Conservation (phyloP, 2,888 invertebrate genomes). For the Augiades crinisus region DNA sequence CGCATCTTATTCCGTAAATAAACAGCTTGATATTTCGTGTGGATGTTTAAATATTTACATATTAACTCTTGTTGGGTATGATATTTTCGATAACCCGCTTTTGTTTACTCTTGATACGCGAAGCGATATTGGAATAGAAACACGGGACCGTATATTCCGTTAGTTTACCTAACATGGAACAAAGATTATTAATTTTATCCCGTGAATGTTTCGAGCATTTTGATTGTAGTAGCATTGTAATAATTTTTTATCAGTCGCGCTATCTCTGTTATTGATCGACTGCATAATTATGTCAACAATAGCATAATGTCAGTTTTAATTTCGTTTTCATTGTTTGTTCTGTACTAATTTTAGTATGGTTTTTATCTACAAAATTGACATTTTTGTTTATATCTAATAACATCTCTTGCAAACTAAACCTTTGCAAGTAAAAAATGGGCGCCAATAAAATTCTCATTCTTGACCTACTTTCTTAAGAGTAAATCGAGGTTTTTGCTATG, state of each 20-base stretch:
- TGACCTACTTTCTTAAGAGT: constrained; percentile 9
- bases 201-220: not conserved
- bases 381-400: too few relatives aligned
- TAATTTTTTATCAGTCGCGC: not conserved
- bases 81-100: constrained; percentile 6
- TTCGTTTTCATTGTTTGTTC: not conserved
- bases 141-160: constrained; percentile 6
- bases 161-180: not conserved
- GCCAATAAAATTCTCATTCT: not conserved
- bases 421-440: not conserved
- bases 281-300: not conserved
- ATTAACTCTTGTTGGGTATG: not conserved
- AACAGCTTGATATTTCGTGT: not conserved
- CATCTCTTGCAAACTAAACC: too few relatives aligned
- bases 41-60: not conserved
- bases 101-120: not conserved
- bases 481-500: not conserved
- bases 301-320: not conserved
- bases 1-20: constrained; percentile 27
- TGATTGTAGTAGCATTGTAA: not conserved
- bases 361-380: not conserved
- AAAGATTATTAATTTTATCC: not conserved
- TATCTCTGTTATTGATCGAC: not conserved
- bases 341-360: not conserved
- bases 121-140: not conserved